A percentile compares a stretch with the other conserved stretches of the same genome.
These are phyloP conservation scores for Dendropsophus ebraccatus DNA, from an alignment of 2,113 vertebrate species.

Conservation along the genomic window DNA sequence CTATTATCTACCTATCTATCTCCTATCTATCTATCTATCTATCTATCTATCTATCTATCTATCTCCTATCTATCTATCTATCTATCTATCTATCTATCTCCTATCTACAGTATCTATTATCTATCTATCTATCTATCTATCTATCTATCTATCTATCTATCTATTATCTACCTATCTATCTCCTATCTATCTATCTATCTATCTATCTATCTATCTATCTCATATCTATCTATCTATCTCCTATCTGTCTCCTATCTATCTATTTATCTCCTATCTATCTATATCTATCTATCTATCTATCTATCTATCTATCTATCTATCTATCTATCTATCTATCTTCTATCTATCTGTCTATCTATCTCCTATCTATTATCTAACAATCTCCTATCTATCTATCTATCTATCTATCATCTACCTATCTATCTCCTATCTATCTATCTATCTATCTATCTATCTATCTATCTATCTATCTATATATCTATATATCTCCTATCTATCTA, in stretches of 20 bases:
- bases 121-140: no score
- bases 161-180: no score
- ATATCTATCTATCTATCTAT: conserved; percentile 11
- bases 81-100: neutral
- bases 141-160: no score
- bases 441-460: neutral
- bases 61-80: neutral
- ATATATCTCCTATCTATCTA: neutral
- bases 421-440: neutral
- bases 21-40: neutral
- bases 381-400: no score
- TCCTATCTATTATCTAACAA: no score
- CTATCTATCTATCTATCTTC: conserved; percentile 14
- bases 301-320: conserved; percentile 17
- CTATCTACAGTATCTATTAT: no score
- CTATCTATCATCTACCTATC: neutral
- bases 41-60: conserved; percentile 6
- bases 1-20: no score
- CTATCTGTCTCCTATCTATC: no score
- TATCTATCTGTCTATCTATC: no score
- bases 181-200: no score
- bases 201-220: no score
- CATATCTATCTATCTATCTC: no score
- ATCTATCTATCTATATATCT: neutral
- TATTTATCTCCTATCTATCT: neutral